A percentile compares a stretch with the other conserved stretches of the same genome.
Conservation (phyloP, 2,888 invertebrate species). For the Thyatira batis region DNA sequence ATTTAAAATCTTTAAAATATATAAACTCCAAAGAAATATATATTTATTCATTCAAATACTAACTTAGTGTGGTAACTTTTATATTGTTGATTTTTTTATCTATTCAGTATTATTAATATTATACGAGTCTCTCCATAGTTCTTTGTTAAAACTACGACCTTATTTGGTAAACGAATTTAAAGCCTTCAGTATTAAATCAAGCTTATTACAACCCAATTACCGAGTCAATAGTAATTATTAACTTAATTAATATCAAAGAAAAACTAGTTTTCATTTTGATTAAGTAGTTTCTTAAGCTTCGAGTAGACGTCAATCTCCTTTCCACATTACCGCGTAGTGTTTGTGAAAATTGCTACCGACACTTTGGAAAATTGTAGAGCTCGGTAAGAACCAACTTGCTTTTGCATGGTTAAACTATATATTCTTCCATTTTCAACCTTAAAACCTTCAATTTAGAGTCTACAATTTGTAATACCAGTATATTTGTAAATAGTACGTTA, state of each 20-base stretch:
- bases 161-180: too few relatives aligned
- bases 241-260: constrained; percentile 17
- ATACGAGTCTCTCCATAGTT: too few relatives aligned
- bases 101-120: too few relatives aligned
- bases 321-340: constrained; percentile 27
- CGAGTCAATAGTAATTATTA: too few relatives aligned
- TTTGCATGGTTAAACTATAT: constrained; percentile 9
- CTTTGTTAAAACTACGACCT: too few relatives aligned
- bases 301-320: constrained; percentile 30
- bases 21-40: too few relatives aligned
- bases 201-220: too few relatives aligned
- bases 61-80: too few relatives aligned
- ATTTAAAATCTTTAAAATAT: too few relatives aligned
- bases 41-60: too few relatives aligned
- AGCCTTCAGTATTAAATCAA: too few relatives aligned
- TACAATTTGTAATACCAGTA: neutral
- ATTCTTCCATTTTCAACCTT: neutral
- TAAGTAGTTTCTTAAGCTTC: constrained; percentile 11
- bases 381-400: constrained; percentile 19
- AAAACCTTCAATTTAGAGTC: neutral
- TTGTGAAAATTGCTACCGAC: constrained; percentile 38
- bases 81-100: too few relatives aligned
- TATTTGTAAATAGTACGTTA: neutral
- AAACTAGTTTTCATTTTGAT: constrained; percentile 23
- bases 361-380: constrained; percentile 41